These are phyloP conservation scores for Sphenodon punctatus DNA, from an alignment of 2,797 vertebrate genomes.

Conservation along the genomic window DNA sequence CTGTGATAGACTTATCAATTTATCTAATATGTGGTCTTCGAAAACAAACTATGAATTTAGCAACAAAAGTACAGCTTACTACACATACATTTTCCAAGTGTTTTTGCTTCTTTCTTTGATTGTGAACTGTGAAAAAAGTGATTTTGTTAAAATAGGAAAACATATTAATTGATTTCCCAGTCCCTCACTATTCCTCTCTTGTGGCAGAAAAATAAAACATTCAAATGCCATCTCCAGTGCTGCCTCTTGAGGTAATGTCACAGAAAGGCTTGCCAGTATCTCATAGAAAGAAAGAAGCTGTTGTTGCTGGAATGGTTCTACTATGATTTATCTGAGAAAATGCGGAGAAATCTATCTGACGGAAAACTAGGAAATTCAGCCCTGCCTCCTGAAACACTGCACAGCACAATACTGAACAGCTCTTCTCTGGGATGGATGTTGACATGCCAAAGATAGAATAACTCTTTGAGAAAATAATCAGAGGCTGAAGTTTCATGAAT, in stretches of 20 bases:
- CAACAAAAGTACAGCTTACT: constrained; percentile 3
- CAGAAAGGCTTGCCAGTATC: neutral
- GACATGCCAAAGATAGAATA: constrained; percentile 12
- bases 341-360: constrained; percentile 13
- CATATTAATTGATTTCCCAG: neutral
- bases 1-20: neutral
- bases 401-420: constrained; percentile 9
- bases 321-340: constrained; percentile 11
- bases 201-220: neutral
- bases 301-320: neutral
- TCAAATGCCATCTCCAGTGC: neutral
- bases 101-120: constrained; percentile 14
- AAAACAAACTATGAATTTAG: neutral
- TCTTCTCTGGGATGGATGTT: constrained; percentile 5
- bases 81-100: neutral
- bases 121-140: neutral
- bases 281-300: constrained; percentile 12
- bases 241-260: constrained; percentile 5
- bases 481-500: constrained; percentile 13
- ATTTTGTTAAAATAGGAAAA: constrained; percentile 26
- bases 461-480: constrained; percentile 13
- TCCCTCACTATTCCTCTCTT: neutral
- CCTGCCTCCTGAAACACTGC: constrained; percentile 3
- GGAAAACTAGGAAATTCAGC: neutral
- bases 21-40: constrained; percentile 22